Evolutionary conservation across 92 coral and sea anemone species (phyloP).

Genomic region (Metridium senile): DNA sequence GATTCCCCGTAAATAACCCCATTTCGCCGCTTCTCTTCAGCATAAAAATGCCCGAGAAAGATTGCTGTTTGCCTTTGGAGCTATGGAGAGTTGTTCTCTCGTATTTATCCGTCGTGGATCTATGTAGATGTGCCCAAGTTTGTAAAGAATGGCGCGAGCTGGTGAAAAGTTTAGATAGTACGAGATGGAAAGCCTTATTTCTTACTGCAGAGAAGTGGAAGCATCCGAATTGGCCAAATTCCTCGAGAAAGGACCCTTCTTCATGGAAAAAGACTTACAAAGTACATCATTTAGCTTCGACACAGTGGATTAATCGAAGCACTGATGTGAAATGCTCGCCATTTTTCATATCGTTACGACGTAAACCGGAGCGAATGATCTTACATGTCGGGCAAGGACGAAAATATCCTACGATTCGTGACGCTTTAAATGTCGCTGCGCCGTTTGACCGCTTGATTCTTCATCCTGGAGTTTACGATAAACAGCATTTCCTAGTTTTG

Average conservation of each 20-base stretch:
- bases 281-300: conserved; percentile 79
- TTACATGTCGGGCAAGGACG: conserved; percentile 82
- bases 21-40: neutral
- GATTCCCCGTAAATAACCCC: neutral
- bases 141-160: conserved; percentile 94
- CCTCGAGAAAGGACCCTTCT: conserved; percentile 78
- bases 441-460: conserved; percentile 86
- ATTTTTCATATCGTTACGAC: conserved; percentile 69
- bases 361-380: conserved; percentile 56
- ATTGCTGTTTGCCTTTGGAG: conserved; percentile 58
- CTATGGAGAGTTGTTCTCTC: conserved; percentile 93
- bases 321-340: conserved; percentile 87
- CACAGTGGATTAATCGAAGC: conserved; percentile 89
- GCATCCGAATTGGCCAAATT: conserved; percentile 98
- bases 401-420: conserved; percentile 66
- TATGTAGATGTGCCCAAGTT: conserved; percentile 93
- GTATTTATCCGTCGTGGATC: conserved; percentile 73
- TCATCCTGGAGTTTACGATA: conserved; percentile 80
- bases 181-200: conserved; percentile 92
- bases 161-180: conserved; percentile 93
- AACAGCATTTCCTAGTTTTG: conserved; percentile 80
- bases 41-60: conserved; percentile 7
- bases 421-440: conserved; percentile 86
- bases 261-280: conserved; percentile 96
- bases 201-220: conserved; percentile 86